phyloP scores from a whole-genome alignment of 2,888 invertebrate genomes.

The Acronicta leporina region DNA sequence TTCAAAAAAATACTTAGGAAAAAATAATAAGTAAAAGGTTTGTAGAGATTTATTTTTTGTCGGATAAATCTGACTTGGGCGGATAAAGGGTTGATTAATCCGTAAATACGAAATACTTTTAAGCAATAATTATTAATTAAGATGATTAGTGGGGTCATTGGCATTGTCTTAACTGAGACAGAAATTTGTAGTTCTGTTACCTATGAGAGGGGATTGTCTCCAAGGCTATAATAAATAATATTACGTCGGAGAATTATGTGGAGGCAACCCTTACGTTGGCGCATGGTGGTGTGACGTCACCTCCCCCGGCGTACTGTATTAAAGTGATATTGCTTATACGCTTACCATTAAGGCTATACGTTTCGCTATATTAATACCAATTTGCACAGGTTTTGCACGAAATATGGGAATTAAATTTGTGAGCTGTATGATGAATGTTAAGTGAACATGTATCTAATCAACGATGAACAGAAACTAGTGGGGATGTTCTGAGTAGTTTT shows the following conservation, averaged over 20 bases:
- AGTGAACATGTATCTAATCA: constrained; percentile 76
- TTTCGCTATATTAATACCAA: constrained; percentile 86
- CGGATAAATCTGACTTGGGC: too few relatives aligned
- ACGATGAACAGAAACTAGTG: constrained; percentile 61
- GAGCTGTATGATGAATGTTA: constrained; percentile 77
- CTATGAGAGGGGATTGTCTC: constrained; percentile 71
- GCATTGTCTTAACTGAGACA: constrained; percentile 53
- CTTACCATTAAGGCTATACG: constrained; percentile 83
- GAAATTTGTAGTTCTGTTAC: constrained; percentile 64
- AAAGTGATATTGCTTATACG: constrained; percentile 83
- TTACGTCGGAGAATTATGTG: constrained; percentile 72
- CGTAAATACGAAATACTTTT: too few relatives aligned
- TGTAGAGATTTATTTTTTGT: too few relatives aligned
- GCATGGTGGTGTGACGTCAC: constrained; percentile 43
- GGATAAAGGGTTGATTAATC: too few relatives aligned
- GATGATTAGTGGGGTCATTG: constrained; percentile 31
- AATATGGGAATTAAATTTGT: constrained; percentile 84
- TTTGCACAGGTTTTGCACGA: constrained; percentile 83
- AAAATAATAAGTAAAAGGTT: too few relatives aligned
- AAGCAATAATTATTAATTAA: not conserved
- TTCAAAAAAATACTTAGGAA: too few relatives aligned
- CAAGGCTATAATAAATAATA: constrained; percentile 76
- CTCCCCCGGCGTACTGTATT: constrained; percentile 67
- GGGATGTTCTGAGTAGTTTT: constrained; percentile 34
- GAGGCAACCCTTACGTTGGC: constrained; percentile 64